phyloP scores from a whole-genome alignment of 2,797 vertebrate species.

The Moxostoma hubbsi region DNA sequence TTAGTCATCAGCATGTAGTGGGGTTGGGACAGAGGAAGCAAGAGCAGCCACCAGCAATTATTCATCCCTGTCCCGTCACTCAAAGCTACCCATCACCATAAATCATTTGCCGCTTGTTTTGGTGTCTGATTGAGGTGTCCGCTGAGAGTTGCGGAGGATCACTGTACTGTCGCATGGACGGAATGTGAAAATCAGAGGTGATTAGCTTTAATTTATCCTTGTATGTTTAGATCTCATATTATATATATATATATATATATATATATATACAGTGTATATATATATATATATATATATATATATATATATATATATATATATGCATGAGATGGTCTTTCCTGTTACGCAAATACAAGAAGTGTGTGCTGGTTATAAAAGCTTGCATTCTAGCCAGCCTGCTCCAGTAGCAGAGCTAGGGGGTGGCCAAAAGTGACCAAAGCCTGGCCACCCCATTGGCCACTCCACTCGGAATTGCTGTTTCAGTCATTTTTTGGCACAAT shows the following conservation, averaged over 20 bases:
- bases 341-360: constrained; percentile 10
- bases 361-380: constrained; percentile 3
- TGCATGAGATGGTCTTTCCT: constrained; percentile 29
- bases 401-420: too few relatives aligned
- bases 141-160: constrained; percentile 38
- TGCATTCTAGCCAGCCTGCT: neutral
- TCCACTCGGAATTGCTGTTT: too few relatives aligned
- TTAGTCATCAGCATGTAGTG: constrained; percentile 52
- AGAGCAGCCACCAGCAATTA: constrained; percentile 56
- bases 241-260: too few relatives aligned
- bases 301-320: constrained; percentile 36
- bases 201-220: constrained; percentile 45
- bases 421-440: too few relatives aligned
- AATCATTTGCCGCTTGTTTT: constrained; percentile 56
- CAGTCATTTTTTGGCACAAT: too few relatives aligned
- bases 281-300: too few relatives aligned
- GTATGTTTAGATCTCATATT: constrained; percentile 35
- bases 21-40: constrained; percentile 46
- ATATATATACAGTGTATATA: constrained; percentile 26
- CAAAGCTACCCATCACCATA: constrained; percentile 50
- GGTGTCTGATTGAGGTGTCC: constrained; percentile 38
- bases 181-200: constrained; percentile 52
- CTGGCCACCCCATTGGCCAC: too few relatives aligned
- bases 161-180: constrained; percentile 28
- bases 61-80: constrained; percentile 54